Conservation (phyloP, 2,888 invertebrate genomes). For the Tachina fera region DNA sequence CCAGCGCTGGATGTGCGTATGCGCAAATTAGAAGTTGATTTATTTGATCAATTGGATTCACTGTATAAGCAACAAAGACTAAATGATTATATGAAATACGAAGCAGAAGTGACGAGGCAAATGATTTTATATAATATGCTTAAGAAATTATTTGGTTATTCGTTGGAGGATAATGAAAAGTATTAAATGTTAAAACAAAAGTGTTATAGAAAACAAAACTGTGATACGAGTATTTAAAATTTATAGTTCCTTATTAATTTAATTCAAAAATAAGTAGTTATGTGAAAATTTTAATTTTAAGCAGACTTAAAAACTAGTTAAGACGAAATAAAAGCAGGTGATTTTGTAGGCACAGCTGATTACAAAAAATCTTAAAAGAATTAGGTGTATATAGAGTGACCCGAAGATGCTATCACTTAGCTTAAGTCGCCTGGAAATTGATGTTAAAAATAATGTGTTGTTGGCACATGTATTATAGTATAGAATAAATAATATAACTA, state of each 20-base stretch:
- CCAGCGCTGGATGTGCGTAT: constrained; percentile 76
- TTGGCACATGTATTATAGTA: no score
- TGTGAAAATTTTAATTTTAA: constrained; percentile 52
- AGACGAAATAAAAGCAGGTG: background rate
- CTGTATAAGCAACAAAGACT: constrained; percentile 77
- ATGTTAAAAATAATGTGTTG: background rate
- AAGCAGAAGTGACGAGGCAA: constrained; percentile 79
- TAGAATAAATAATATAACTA: no score
- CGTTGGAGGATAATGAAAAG: constrained; percentile 72
- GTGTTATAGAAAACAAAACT: background rate
- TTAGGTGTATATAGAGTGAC: background rate
- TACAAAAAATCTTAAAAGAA: background rate
- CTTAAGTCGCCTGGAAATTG: background rate
- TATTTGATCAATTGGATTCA: constrained; percentile 77
- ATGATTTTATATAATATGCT: constrained; percentile 80
- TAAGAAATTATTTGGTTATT: constrained; percentile 79
- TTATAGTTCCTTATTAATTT: constrained; percentile 43
- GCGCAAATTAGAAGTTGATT: constrained; percentile 76
- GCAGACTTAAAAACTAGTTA: background rate
- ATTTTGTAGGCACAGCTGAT: background rate
- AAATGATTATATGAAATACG: constrained; percentile 79
- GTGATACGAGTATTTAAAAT: constrained; percentile 58
- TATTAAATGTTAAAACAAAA: constrained; percentile 5
- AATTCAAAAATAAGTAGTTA: background rate
- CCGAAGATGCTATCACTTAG: background rate